phyloP scores from a whole-genome alignment of 2,888 invertebrate species.

The Eristalis arbustorum region DNA sequence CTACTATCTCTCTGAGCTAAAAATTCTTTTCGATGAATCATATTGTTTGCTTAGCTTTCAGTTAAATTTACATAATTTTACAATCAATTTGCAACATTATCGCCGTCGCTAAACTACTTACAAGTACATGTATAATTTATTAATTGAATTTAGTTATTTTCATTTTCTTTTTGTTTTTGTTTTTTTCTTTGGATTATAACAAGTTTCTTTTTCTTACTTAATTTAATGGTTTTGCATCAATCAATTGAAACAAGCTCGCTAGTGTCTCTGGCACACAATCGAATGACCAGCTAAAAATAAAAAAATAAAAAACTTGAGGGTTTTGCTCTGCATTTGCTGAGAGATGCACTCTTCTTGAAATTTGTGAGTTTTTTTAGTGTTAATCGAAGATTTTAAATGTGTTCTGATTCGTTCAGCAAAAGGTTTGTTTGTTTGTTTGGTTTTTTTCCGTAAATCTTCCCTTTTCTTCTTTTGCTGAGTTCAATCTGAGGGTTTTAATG shows the following conservation, averaged over 20 bases:
- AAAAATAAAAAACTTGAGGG: not conserved
- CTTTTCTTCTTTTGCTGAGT: not conserved
- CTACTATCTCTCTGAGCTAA: conserved; percentile 34
- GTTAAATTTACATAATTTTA: conserved; percentile 28
- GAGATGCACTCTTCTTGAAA: not conserved
- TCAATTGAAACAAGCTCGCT: not conserved
- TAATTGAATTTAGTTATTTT: conserved; percentile 11
- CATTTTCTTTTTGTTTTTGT: not conserved
- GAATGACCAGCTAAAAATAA: conserved; percentile 8
- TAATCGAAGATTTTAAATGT: not conserved
- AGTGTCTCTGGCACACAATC: not conserved
- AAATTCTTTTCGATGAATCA: conserved; percentile 31
- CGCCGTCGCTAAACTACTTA: conserved; percentile 44
- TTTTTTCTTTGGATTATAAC: not conserved
- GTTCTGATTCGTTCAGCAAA: not conserved
- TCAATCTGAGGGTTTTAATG: no score
- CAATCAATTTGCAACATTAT: conserved; percentile 47
- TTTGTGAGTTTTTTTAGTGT: not conserved
- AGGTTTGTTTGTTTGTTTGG: no score
- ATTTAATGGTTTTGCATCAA: not conserved
- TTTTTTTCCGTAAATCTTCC: not conserved
- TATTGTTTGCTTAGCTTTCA: conserved; percentile 5
- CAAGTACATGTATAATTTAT: conserved; percentile 9
- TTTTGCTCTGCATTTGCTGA: not conserved
- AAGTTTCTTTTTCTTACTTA: not conserved